phyloP scores from a whole-genome alignment of 2,797 vertebrate species.

The Urosaurus nigricauda region DNA sequence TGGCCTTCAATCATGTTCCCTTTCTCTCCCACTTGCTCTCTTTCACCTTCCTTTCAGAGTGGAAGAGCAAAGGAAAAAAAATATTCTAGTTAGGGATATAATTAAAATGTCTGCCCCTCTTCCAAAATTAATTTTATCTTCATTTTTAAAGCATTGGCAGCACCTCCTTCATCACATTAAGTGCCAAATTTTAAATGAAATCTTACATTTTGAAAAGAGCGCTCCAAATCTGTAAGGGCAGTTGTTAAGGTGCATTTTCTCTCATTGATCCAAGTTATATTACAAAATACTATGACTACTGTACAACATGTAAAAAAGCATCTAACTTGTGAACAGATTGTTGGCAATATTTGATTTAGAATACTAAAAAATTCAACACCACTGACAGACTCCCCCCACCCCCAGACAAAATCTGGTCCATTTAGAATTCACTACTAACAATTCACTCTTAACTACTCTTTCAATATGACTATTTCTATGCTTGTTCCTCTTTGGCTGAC shows the following conservation, averaged over 20 bases:
- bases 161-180: neutral
- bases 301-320: neutral
- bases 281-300: neutral
- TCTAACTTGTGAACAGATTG: neutral
- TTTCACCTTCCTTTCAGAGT: neutral
- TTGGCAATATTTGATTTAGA: neutral
- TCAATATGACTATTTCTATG: neutral
- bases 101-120: neutral
- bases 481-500: neutral
- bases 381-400: neutral
- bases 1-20: neutral
- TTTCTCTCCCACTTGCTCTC: neutral
- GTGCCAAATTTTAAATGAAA: constrained; percentile 13
- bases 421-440: neutral
- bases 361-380: neutral
- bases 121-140: constrained; percentile 1
- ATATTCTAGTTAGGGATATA: neutral
- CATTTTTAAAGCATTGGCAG: neutral
- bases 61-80: neutral
- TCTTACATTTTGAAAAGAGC: constrained; percentile 26
- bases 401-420: neutral
- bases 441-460: neutral
- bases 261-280: constrained; percentile 5
- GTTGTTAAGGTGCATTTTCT: constrained; percentile 11
- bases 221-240: neutral